phyloP scores from a whole-genome alignment of 2,888 invertebrate genomes.

The Tridacna gigas region DNA sequence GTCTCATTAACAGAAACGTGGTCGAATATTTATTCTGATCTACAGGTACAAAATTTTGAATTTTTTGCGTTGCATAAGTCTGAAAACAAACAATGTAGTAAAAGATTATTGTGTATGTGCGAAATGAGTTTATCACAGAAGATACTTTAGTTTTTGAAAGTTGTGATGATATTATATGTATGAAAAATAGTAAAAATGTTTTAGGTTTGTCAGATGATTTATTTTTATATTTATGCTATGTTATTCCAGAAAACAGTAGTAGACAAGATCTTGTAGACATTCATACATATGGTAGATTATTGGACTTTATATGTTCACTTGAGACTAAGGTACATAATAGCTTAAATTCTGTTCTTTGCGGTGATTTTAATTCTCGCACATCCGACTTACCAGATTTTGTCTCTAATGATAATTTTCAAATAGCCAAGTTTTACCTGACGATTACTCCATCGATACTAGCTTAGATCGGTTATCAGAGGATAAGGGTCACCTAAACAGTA shows the following conservation, averaged over 20 bases:
- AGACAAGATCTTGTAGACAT: background rate
- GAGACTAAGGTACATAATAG: background rate
- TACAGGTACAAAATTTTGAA: constrained; percentile 30
- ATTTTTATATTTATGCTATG: background rate
- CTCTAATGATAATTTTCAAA: background rate
- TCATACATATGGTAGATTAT: constrained; percentile 5
- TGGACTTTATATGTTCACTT: background rate
- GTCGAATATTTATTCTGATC: constrained; percentile 24
- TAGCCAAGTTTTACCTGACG: background rate
- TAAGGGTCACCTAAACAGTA: no score
- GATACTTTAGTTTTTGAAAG: constrained; percentile 14
- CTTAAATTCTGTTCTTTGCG: constrained; percentile 12
- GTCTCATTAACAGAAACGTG: constrained; percentile 37
- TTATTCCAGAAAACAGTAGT: no score
- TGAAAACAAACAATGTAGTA: constrained; percentile 16
- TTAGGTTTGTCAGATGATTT: background rate
- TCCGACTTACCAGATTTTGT: constrained; percentile 10
- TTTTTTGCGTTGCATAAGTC: constrained; percentile 19
- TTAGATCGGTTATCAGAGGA: constrained; percentile 12
- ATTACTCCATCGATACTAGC: constrained; percentile 6
- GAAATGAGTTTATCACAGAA: background rate
- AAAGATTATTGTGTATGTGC: constrained; percentile 18
- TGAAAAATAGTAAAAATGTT: background rate
- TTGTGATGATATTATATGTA: constrained; percentile 19
- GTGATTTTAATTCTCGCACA: no score